phyloP scores from a whole-genome alignment of 2,888 invertebrate species.

The Epistrophella euchroma region DNA sequence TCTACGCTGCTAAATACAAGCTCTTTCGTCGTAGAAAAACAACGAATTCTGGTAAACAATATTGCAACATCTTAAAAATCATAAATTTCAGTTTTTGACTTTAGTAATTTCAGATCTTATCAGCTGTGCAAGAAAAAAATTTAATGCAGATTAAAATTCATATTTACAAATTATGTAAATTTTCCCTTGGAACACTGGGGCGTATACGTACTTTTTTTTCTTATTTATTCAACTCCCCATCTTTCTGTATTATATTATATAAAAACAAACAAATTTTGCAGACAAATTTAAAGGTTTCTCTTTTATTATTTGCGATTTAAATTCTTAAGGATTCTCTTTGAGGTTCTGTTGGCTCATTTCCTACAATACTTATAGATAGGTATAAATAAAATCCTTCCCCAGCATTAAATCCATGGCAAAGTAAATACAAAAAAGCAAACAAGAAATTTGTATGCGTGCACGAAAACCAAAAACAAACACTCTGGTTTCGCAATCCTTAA shows the following conservation, averaged over 20 bases:
- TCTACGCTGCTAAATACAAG: too few relatives aligned
- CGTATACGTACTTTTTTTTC: slow-evolving; percentile 16
- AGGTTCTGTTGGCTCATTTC: background rate
- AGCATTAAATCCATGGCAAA: background rate
- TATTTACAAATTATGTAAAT: slow-evolving; percentile 1
- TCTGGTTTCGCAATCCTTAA: slow-evolving; percentile 42
- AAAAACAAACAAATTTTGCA: background rate
- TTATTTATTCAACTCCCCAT: background rate
- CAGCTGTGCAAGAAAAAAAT: background rate
- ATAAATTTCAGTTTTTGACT: too few relatives aligned
- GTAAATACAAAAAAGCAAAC: slow-evolving; percentile 13
- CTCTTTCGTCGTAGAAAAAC: too few relatives aligned
- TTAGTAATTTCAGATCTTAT: background rate
- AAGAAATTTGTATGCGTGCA: slow-evolving; percentile 27
- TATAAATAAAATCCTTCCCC: slow-evolving; percentile 17
- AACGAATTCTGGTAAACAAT: too few relatives aligned
- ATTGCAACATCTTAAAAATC: too few relatives aligned
- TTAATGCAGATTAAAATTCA: background rate
- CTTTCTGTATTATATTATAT: background rate
- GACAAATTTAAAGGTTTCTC: background rate
- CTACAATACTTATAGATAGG: background rate
- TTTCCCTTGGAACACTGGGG: background rate
- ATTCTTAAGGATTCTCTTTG: too few relatives aligned
- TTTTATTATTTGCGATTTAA: background rate
- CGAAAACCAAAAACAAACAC: slow-evolving; percentile 31